Percentiles rank a stretch among this genome's conserved stretches.
phyloP scores from a whole-genome alignment of 2,113 vertebrate genomes.

The Amblyopsis rosae region DNA sequence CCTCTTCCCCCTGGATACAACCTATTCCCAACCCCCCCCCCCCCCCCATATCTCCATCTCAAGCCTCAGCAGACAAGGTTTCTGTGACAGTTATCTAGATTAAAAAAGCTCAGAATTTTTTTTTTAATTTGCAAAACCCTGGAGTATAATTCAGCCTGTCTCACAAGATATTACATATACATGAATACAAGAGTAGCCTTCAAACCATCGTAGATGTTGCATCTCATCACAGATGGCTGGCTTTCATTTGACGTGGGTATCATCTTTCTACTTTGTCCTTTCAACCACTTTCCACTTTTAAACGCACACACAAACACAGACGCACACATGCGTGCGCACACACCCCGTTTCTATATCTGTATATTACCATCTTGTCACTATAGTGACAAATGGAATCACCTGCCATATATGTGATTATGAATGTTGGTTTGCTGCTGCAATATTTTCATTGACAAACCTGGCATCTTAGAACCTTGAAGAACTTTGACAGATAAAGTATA shows the following conservation, averaged over 20 bases:
- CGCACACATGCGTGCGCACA: no score
- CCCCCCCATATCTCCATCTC: background rate
- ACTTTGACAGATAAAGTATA: no score
- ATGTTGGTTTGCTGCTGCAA: no score
- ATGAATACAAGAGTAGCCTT: slow-evolving; percentile 7
- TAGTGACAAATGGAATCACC: no score
- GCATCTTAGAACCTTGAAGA: no score
- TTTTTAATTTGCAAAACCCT: slow-evolving; percentile 19
- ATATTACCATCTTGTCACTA: no score
- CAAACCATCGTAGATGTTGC: background rate
- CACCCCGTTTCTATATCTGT: no score
- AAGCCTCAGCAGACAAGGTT: background rate
- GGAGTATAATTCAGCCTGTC: background rate
- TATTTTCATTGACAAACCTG: no score
- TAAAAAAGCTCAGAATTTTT: background rate
- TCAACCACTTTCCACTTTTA: background rate
- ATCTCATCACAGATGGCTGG: background rate
- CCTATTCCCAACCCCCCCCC: background rate
- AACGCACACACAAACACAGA: no score
- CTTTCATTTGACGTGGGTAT: slow-evolving; percentile 23
- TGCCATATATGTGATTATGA: no score
- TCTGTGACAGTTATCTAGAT: background rate
- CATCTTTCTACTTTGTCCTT: background rate
- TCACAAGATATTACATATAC: slow-evolving; percentile 7
- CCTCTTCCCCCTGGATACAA: background rate